phyloP scores from a whole-genome alignment of 2,113 vertebrate species.

The Gymnorhina tibicen region DNA sequence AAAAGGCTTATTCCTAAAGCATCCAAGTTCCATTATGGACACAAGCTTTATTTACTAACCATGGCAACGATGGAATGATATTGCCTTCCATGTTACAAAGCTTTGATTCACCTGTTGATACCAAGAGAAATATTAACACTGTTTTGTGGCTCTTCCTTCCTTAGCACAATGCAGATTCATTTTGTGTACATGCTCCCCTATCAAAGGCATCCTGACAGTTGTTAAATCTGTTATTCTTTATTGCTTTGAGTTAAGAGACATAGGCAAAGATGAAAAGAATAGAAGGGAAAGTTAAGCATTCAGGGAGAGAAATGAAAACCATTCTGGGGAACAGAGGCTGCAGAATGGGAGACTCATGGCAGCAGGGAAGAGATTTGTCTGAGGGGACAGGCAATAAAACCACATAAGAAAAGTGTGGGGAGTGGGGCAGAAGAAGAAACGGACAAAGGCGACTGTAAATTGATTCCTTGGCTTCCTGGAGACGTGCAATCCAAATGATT shows the following conservation, averaged over 20 bases:
- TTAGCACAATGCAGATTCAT: neutral
- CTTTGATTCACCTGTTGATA: slow-evolving; percentile 15
- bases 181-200: neutral
- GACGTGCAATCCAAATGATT: slow-evolving; percentile 26
- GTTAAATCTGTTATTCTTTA: slow-evolving; percentile 10
- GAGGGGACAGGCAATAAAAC: slow-evolving; percentile 18
- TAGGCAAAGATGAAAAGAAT: slow-evolving; percentile 29
- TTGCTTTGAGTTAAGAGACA: neutral
- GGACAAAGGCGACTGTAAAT: neutral
- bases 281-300: slow-evolving; percentile 13
- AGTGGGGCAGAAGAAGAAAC: slow-evolving; percentile 4
- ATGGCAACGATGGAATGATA: neutral
- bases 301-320: slow-evolving; percentile 33
- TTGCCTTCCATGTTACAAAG: neutral
- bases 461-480: slow-evolving; percentile 32
- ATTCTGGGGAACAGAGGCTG: neutral
- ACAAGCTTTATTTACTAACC: neutral
- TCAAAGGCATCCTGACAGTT: slow-evolving; percentile 19
- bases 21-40: neutral
- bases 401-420: neutral
- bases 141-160: neutral
- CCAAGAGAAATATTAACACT: neutral
- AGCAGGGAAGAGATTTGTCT: slow-evolving; percentile 10
- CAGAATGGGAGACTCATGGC: neutral
- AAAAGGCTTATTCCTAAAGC: neutral